phyloP scores from a whole-genome alignment of 2,888 invertebrate genomes.

The Bellardia pandia region DNA sequence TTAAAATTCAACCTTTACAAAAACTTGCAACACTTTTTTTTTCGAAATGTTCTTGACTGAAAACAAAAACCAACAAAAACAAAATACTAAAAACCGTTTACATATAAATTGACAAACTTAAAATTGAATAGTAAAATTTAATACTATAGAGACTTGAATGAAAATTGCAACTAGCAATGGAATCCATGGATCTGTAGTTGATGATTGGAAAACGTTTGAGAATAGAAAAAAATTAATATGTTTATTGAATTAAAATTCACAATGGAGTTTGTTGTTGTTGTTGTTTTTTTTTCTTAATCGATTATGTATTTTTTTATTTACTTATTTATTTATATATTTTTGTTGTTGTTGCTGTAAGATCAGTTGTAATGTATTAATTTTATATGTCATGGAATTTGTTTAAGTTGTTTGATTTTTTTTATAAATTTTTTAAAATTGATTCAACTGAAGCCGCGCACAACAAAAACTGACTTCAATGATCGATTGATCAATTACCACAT shows the following conservation, averaged over 20 bases:
- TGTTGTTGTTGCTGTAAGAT: slow-evolving; percentile 27
- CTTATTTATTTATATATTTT: not conserved
- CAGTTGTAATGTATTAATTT: slow-evolving; percentile 67
- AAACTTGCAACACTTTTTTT: not conserved
- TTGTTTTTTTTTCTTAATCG: slow-evolving; percentile 21
- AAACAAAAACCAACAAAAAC: not conserved
- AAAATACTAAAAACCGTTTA: slow-evolving; percentile 31
- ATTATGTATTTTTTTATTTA: slow-evolving; percentile 18
- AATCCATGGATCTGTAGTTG: not conserved
- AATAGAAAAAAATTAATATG: not conserved
- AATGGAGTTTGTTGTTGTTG: slow-evolving; percentile 20
- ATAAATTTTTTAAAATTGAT: slow-evolving; percentile 2
- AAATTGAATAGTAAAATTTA: slow-evolving; percentile 21
- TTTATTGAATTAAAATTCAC: slow-evolving; percentile 42
- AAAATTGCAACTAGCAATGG: not conserved
- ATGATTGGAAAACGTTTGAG: slow-evolving; percentile 49
- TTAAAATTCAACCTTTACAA: slow-evolving; percentile 24
- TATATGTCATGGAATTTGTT: slow-evolving; percentile 66
- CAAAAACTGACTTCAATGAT: slow-evolving; percentile 47
- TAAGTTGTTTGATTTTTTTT: slow-evolving; percentile 53
- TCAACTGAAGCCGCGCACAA: not conserved
- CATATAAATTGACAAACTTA: slow-evolving; percentile 45
- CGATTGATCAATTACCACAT: slow-evolving; percentile 64
- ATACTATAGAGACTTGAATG: slow-evolving; percentile 26
- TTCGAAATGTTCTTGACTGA: slow-evolving; percentile 16